Base-by-base conservation (phyloP, 2,888 invertebrate genomes). In the Toxonevra muliebris region DNA sequence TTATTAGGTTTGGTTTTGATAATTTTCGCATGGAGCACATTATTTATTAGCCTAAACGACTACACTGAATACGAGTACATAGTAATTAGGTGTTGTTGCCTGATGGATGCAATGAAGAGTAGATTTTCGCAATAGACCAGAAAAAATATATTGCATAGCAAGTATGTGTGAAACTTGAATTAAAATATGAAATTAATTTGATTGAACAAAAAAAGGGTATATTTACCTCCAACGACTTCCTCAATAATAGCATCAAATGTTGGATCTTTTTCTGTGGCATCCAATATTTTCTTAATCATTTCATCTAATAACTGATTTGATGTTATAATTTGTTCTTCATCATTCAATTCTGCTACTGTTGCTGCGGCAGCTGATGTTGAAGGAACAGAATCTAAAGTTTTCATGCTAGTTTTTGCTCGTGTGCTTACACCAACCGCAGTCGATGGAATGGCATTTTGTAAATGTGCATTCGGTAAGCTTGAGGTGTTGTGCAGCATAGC, bases 231-330 rank as follows among this genome's bases (percentile, higher is more conserved):
- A 17, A 84, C 76, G 20, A 82, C 81, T 40, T 83, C 80, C 45
- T 83, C 74, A 19, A 85, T 71, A 9, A 85, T 76, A 43, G 79
- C 79, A 71, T 84, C 79, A 71, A 84, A 85, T 1, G 78, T 77
- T 11, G 83, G 81, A 74, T 85, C 84, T 52, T 78, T 78, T 68
- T 84, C 84, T 1, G 83, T 85, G 1, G 80, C 82, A 57, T 79
- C 77, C 30, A 85, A 65, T 60, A 85, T 83, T 65, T 80, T 81
- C 62, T 80, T 79, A 0, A 85, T 82, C 69, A 84, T 75, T 53
- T 77, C 74, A 66, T 84, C 82, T 10, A 84, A 70, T 57, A 83
- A 69, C 11, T 77, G 74, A 59, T 75, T 76, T 1, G 77, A 75
- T 5, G 63, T 64, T 3, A 74, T 66, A 17, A 61, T 65, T 57